Evolutionary conservation across 1,140 invertebrate species (phyloP).

Genomic region (Scylla paramamosain): DNA sequence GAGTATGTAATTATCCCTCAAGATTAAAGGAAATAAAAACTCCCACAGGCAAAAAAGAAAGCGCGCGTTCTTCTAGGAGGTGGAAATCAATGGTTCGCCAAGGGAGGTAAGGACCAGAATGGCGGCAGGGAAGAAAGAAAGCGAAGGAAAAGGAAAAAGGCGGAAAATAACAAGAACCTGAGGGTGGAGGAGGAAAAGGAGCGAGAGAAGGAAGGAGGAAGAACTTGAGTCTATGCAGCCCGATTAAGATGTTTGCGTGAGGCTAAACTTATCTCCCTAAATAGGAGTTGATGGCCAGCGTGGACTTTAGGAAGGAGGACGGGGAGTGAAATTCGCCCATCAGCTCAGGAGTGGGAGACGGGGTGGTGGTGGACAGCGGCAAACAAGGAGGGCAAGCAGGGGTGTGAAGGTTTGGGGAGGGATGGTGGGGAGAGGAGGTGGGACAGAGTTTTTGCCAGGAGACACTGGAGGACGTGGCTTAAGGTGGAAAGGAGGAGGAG

Average conservation of each 20-base stretch:
- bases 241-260: not conserved
- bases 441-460: too few species aligned
- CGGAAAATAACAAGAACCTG: not conserved
- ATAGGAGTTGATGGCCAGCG: not conserved
- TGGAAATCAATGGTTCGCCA: constrained; percentile 19
- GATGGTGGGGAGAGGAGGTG: too few species aligned
- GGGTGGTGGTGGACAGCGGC: too few species aligned
- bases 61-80: not conserved
- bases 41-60: not conserved
- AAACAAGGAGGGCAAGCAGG: too few species aligned
- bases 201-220: not conserved
- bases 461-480: too few species aligned
- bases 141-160: not conserved
- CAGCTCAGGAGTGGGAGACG: not conserved
- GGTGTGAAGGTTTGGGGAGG: too few species aligned
- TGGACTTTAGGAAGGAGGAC: not conserved
- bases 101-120: not conserved
- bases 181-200: not conserved
- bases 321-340: not conserved
- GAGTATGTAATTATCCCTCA: not conserved
- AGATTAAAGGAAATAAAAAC: constrained; percentile 12
- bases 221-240: not conserved
- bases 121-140: not conserved
- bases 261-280: not conserved
- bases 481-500: too few species aligned